A percentile compares a stretch with the other conserved stretches of the same genome.
phyloP scores from a whole-genome alignment of 1,140 invertebrate species.

The Adoxophyes honmai region DNA sequence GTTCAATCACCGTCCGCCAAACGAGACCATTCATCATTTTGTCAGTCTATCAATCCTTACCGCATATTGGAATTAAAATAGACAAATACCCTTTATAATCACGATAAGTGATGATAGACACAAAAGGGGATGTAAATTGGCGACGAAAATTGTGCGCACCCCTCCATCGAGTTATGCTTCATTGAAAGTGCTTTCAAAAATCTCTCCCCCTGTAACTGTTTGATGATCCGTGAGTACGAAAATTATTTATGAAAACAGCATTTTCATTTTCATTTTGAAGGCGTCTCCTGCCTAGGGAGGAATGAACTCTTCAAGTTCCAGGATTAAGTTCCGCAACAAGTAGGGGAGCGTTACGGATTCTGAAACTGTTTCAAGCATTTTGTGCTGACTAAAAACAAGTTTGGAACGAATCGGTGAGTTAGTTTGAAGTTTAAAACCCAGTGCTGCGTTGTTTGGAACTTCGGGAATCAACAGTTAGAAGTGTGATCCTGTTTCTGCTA shows the following conservation, averaged over 20 bases:
- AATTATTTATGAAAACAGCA: slow-evolving; percentile 14
- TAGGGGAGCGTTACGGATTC: neutral
- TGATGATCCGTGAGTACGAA: slow-evolving; percentile 9
- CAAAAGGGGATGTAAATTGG: slow-evolving; percentile 11
- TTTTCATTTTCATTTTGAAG: neutral
- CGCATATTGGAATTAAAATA: neutral
- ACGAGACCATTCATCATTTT: too few species aligned
- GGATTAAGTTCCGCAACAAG: too few species aligned
- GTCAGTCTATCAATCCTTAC: neutral
- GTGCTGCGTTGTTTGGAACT: too few species aligned
- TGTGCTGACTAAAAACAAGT: too few species aligned
- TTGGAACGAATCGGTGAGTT: neutral
- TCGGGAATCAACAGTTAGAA: too few species aligned
- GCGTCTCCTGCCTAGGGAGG: too few species aligned
- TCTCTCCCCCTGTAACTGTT: slow-evolving; percentile 4
- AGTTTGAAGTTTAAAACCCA: too few species aligned
- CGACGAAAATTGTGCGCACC: slow-evolving; percentile 12
- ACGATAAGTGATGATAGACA: slow-evolving; percentile 4
- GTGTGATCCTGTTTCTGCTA: too few species aligned
- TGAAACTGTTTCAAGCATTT: too few species aligned
- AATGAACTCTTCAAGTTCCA: too few species aligned
- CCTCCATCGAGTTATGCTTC: slow-evolving; percentile 13
- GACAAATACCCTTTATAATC: slow-evolving; percentile 11
- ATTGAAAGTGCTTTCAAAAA: slow-evolving; percentile 15
- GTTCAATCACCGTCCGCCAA: too few species aligned